phyloP scores from a whole-genome alignment of 2,888 invertebrate genomes.

The Malthinus flaveolus region DNA sequence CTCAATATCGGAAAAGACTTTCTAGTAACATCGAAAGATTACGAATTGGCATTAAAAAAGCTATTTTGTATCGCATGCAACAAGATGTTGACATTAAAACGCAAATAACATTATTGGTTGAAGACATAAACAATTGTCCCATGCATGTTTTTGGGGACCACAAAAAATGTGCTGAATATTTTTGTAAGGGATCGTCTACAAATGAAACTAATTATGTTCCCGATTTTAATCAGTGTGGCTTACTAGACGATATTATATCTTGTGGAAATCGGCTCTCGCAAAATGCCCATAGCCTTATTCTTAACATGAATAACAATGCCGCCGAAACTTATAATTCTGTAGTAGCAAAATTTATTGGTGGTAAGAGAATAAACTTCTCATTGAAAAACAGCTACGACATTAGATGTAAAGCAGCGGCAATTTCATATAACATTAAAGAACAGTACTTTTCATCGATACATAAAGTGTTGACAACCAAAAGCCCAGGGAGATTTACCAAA shows the following conservation, averaged over 20 bases:
- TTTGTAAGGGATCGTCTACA: neutral
- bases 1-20: neutral
- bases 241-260: slow-evolving; percentile 13
- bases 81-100: neutral
- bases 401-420: no score
- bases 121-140: neutral
- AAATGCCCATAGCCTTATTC: neutral
- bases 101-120: neutral
- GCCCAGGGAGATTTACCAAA: no score
- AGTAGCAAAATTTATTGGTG: slow-evolving; percentile 7
- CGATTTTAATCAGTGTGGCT: slow-evolving; percentile 13
- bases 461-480: no score
- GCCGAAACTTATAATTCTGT: slow-evolving; percentile 7
- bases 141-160: slow-evolving; percentile 17
- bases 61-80: neutral
- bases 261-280: neutral
- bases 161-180: neutral
- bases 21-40: neutral
- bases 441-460: no score
- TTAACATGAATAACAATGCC: neutral
- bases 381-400: no score
- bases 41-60: neutral
- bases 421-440: no score
- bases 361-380: slow-evolving; percentile 7
- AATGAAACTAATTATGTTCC: slow-evolving; percentile 15